A percentile compares a stretch with the other conserved stretches of the same genome.
Conservation (phyloP, 2,888 invertebrate genomes). For the Cosmorhoe ocellata region DNA sequence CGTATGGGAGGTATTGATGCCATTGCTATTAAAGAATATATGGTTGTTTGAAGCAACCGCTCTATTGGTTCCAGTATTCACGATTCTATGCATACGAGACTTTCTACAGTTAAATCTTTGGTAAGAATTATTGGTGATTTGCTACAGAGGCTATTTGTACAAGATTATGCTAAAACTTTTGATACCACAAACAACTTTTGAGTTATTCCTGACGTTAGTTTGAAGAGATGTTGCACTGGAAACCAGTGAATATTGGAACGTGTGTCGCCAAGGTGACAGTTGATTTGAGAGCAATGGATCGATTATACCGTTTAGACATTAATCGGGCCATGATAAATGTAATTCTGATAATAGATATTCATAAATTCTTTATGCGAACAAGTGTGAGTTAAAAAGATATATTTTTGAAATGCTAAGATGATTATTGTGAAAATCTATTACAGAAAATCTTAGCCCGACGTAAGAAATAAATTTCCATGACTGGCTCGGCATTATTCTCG, state of each 20-base stretch:
- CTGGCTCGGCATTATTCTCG: constrained; percentile 80
- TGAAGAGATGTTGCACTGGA: constrained; percentile 15
- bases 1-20: constrained; percentile 67
- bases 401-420: no score
- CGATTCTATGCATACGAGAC: constrained; percentile 30
- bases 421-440: constrained; percentile 39
- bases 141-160: no score
- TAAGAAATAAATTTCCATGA: constrained; percentile 77
- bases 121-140: no score
- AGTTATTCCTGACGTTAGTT: no score
- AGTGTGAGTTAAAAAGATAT: background rate
- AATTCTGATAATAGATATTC: constrained; percentile 52
- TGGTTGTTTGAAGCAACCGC: constrained; percentile 33
- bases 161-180: no score
- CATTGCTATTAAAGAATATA: constrained; percentile 30
- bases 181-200: no score
- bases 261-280: constrained; percentile 37
- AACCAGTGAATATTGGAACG: constrained; percentile 74
- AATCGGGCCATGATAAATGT: constrained; percentile 57
- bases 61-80: constrained; percentile 62
- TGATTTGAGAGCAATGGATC: constrained; percentile 64
- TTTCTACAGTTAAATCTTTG: background rate
- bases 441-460: constrained; percentile 52
- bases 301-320: constrained; percentile 59
- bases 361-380: constrained; percentile 12